Evolutionary conservation across 2,113 vertebrate species (phyloP).

Genomic region (Columba livia): DNA sequence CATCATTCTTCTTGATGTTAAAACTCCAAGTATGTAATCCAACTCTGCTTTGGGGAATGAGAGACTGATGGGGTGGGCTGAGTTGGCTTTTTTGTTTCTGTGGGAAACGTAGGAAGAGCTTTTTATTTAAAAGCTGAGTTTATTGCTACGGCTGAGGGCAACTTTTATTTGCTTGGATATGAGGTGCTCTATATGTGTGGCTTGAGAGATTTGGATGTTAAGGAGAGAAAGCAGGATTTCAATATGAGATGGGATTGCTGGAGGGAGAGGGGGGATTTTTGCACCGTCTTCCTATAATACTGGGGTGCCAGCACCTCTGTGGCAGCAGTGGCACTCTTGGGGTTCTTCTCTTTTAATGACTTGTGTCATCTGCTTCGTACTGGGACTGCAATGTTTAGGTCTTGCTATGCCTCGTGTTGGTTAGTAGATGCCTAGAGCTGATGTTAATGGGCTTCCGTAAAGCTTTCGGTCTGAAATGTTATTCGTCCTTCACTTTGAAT

Average conservation of each 20-base stretch:
- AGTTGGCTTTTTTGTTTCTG: neutral
- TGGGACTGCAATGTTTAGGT: neutral
- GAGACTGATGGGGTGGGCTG: neutral
- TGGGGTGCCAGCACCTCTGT: neutral
- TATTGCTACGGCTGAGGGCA: neutral
- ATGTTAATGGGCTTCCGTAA: neutral
- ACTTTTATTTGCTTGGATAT: neutral
- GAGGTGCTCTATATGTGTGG: neutral
- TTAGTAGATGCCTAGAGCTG: neutral
- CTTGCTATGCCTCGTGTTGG: neutral
- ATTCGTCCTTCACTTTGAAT: conserved; percentile 54
- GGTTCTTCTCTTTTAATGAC: neutral
- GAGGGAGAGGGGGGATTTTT: neutral
- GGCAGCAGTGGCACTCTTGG: neutral
- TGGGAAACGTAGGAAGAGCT: neutral
- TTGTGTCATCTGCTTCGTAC: neutral
- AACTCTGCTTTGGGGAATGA: neutral
- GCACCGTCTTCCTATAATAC: neutral
- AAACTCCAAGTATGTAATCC: conserved; percentile 1
- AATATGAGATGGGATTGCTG: neutral
- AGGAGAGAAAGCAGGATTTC: neutral
- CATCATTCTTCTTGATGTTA: neutral
- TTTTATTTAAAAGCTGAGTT: neutral
- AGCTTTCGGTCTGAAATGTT: neutral
- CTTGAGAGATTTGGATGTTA: neutral